A percentile compares a stretch with the other conserved stretches of the same genome.
phyloP scores from a whole-genome alignment of 1,140 invertebrate genomes.

The Dendrolimus kikuchii region DNA sequence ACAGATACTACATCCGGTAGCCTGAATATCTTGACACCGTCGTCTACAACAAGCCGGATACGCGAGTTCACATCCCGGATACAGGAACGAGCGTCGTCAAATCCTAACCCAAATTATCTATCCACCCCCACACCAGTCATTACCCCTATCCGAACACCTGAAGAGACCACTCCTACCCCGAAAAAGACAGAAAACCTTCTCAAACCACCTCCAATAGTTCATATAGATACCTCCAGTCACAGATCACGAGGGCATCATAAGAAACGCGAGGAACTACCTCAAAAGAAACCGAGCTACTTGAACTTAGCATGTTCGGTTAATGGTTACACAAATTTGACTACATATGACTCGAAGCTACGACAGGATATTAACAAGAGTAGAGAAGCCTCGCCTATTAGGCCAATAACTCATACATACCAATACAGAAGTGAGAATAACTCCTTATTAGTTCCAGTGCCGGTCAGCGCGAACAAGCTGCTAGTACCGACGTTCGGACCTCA shows the following conservation, averaged over 20 bases:
- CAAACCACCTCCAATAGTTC: constrained; percentile 57
- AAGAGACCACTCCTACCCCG: constrained; percentile 47
- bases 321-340: constrained; percentile 88
- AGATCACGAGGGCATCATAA: constrained; percentile 52
- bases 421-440: constrained; percentile 74
- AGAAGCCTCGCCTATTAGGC: constrained; percentile 79
- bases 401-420: constrained; percentile 69
- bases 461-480: constrained; percentile 64
- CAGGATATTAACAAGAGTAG: constrained; percentile 79
- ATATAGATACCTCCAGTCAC: constrained; percentile 48
- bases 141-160: constrained; percentile 43
- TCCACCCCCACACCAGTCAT: constrained; percentile 29
- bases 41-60: constrained; percentile 73
- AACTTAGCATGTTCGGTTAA: constrained; percentile 91
- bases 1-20: constrained; percentile 73
- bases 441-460: constrained; percentile 65
- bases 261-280: constrained; percentile 48
- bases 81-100: constrained; percentile 63
- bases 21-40: constrained; percentile 73
- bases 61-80: constrained; percentile 74
- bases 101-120: constrained; percentile 34
- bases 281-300: constrained; percentile 84
- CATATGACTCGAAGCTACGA: constrained; percentile 85
- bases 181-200: constrained; percentile 46
- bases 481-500: constrained; percentile 59